Evolutionary conservation across 2,888 invertebrate species (phyloP), one percentile per base, ranked within the genome.

Genomic region (Agriopis marginaria): DNA sequence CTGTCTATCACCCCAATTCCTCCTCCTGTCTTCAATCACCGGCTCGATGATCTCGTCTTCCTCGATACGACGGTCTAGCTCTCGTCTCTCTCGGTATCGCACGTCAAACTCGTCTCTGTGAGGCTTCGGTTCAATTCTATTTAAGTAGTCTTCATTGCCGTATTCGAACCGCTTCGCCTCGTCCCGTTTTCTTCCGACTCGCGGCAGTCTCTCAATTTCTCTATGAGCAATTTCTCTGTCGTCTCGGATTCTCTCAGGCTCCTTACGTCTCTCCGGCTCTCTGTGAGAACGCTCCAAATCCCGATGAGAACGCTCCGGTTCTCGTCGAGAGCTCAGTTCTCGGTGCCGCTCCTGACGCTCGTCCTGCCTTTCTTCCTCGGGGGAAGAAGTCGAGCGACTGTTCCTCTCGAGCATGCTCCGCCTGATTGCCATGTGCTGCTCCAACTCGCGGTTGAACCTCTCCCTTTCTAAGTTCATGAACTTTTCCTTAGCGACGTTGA

Each of bases 401-500:
- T 94, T 92, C 80, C 92, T 89, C 77, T 94, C 93, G 74, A 94
- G 84, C 87, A 94, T 92, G 81, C 94, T 95, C 75, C 94, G 87
- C 70, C 94, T 83, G 72, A 94, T 90, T 55, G 93, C 94, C 90
- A 94, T 94, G 73, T 94, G 94, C 77, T 93, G 92, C 74, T 94
- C 93, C 55, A 95, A 83, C 79, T 95, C 95, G 75, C 95, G 93
- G 75, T 95, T 95, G 73, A 96, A 94, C 68, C 96, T 92, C 79
- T 97, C 96, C 71, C 96, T 95, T 84, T 98, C 98, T 88, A 98
- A 95, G 73, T 97, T 96, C 86, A 96, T 95, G 85, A 98, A 98
- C 89, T 97, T 97, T 82, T 98, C 97, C 88, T 97, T 97, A 56
- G 98, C 97, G 79, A 97, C 97, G 79, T 97, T 96, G 89, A 98